Base-by-base conservation (phyloP, 2,888 invertebrate species). In the Branchipolynoe longqiensis region DNA sequence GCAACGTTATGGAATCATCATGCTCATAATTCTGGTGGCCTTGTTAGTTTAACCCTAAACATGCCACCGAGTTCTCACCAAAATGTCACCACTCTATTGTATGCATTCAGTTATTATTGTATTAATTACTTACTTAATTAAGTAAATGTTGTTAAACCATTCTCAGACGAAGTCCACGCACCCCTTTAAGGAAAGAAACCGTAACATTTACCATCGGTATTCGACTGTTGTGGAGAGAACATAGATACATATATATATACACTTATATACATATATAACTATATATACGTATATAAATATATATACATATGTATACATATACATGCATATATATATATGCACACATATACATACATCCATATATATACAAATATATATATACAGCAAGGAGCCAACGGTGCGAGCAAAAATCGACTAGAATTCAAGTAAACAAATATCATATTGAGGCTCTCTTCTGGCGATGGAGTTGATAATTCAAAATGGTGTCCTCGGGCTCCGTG, bases 401-500 rank as follows among this genome's bases (percentile, higher is more conserved):
- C 41, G n/a, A n/a, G n/a, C n/a, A n/a, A n/a, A n/a, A 41, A 25
- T 31, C 54, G 48, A 78, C 78, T 78, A 78, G 58, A 82, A 58
- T 82, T 59, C 82, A 82, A 82, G 59, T 82, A 58, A n/a, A 58
- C 36, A 59, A 82, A 84, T 85, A 81, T 91, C 90, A 92, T 84
- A 92, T 92, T 54, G 92, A 92, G 18, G 92, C 92, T 87, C 92
- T 82, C 87, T 92, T 92, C 87, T 89, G 88, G 69, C 89, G 88
- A 40, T 91, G 85, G 84, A 90, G 88, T 82, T 91, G 89, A 85
- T 89, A 90, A 85, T 91, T 88, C 85, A 91, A 69, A 78, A 84
- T 40, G 38, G 89, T 90, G 82, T 90, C 90, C 25, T 90, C 90
- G 8, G 85, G 82, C 54, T 87, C 84, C 56, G 86, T 89, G 54